Base-by-base conservation (phyloP, 92 coral and sea anemone genomes). In the Actinernus sp. region DNA sequence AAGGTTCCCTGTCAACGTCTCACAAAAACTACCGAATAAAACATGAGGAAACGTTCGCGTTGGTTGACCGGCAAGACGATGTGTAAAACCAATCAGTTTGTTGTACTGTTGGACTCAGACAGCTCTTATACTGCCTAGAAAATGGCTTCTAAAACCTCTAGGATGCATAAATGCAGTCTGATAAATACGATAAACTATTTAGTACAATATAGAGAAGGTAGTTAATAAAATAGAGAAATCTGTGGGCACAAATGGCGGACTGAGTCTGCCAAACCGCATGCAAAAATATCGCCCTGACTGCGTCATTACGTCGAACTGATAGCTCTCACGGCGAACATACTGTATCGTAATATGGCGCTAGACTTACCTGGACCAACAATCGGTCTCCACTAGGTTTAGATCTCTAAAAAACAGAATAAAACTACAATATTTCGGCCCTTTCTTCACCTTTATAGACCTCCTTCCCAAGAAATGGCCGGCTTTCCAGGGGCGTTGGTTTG, bases 401-500 rank as follows among this genome's bases (percentile, higher is more conserved):
- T n/a, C 48, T 64, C 78, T 52, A 53, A 52, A 68, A 48, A 73
- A 68, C 65, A n/a, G 58, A 17, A 74, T 29, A 39, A 67, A 63
- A 56, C 47, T 17, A 20, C 55, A 45, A 25, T 34, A 24, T 52
- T 70, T 68, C 1, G 2, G 4, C 30, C 44, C 66, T 40, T 54
- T 55, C 11, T 58, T 44, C 46, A 45, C 11, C 47, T 56, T 44
- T 27, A 17, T 39, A 30, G 65, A 44, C 48, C 41, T 26, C 22
- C 20, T 48, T 68, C 61, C 78, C 51, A 64, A 63, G 74, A 49
- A 80, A 65, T 71, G 88, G 85, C 92, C 89, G 89, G 91, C 89
- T 68, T 81, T 86, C 77, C 84, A 88, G 97, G 97, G 97, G 93
- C 93, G 92, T 90, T 88, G 97, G 92, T 90, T 80, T 57, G 55